Evolutionary conservation across 2,888 invertebrate genomes (phyloP).

Genomic region (Lycia hirtaria): DNA sequence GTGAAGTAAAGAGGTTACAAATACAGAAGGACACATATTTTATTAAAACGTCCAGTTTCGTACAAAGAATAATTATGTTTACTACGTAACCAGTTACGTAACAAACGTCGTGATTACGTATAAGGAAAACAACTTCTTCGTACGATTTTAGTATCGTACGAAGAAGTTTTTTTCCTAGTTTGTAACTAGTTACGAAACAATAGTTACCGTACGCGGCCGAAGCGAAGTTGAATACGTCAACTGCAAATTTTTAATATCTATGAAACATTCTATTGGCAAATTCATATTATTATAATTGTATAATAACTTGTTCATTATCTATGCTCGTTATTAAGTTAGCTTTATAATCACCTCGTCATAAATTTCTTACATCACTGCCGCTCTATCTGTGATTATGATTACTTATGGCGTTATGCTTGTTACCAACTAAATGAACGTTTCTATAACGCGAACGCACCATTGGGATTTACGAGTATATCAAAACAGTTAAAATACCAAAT

Average conservation of each 20-base stretch:
- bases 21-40: too few species aligned
- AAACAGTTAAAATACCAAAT: conserved; percentile 66
- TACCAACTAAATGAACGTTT: conserved; percentile 18
- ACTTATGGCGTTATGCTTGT: conserved; percentile 14
- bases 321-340: not conserved
- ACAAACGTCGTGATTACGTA: too few species aligned
- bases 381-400: conserved; percentile 9
- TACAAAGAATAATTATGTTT: too few species aligned
- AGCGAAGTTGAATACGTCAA: too few species aligned
- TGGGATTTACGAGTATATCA: conserved; percentile 57
- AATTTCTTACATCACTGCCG: not conserved
- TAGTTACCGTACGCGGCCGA: too few species aligned
- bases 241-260: not conserved
- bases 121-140: too few species aligned
- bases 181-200: too few species aligned
- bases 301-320: not conserved
- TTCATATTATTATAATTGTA: not conserved
- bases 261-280: not conserved
- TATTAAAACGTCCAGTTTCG: too few species aligned
- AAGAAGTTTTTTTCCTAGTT: too few species aligned
- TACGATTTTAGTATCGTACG: too few species aligned
- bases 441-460: conserved; percentile 38
- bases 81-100: too few species aligned
- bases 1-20: too few species aligned
- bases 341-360: not conserved